Evolutionary conservation across 2,113 vertebrate genomes (phyloP).

Genomic region (Ariopsis seemanni): DNA sequence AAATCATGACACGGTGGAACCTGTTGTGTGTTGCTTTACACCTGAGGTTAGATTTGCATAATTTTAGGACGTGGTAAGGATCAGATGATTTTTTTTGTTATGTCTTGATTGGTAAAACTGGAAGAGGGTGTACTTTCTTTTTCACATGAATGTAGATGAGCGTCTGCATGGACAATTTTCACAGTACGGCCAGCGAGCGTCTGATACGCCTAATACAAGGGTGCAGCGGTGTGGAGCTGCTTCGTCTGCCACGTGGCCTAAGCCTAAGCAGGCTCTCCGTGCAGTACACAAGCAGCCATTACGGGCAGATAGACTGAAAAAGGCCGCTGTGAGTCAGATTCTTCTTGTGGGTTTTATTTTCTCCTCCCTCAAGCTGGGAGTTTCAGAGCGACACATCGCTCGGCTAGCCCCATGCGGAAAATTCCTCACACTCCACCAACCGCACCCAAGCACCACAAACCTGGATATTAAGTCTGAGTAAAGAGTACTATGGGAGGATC

Average conservation of each 20-base stretch:
- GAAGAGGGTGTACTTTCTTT: no score
- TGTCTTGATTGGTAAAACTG: no score
- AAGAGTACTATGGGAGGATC: conserved; percentile 20
- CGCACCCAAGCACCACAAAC: conserved; percentile 25
- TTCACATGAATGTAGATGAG: no score
- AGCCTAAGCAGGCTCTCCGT: neutral
- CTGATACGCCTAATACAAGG: no score
- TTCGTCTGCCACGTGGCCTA: neutral
- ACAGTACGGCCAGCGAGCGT: no score
- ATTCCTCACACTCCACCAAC: conserved; percentile 35
- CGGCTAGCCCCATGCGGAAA: conserved; percentile 18
- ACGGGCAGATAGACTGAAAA: neutral
- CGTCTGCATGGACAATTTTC: no score
- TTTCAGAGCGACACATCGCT: neutral
- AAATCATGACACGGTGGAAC: no score
- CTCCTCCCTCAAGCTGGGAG: conserved; percentile 5
- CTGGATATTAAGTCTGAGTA: conserved; percentile 33
- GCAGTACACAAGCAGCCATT: neutral
- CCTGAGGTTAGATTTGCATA: no score
- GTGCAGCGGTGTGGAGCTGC: no score
- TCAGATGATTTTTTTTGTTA: no score
- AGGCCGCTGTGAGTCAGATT: neutral
- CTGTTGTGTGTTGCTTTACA: no score
- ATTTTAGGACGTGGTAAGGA: no score
- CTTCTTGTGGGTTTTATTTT: conserved; percentile 9